Evolutionary conservation across 2,888 invertebrate genomes (phyloP).

Genomic region (Adelphocoris suturalis): DNA sequence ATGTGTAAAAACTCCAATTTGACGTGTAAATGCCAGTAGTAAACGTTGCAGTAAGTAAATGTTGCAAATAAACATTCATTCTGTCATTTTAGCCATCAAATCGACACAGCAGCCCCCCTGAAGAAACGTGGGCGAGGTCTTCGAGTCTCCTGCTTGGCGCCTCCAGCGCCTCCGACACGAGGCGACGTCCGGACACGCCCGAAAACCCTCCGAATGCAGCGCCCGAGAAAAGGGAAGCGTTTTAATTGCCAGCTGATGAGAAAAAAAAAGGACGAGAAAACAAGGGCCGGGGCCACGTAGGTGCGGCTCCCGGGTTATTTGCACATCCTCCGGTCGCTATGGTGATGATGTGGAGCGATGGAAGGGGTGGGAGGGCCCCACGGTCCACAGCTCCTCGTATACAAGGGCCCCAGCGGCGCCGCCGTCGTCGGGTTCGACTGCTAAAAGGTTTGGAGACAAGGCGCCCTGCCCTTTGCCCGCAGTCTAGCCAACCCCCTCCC

Average conservation of each 20-base stretch:
- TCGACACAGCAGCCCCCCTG: too few relatives aligned
- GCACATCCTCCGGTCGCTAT: conserved; percentile 14
- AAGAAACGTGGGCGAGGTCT: too few relatives aligned
- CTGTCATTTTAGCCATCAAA: too few relatives aligned
- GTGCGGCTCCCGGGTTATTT: conserved; percentile 18
- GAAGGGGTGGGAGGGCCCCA: background rate
- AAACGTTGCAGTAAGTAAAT: too few relatives aligned
- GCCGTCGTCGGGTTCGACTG: background rate
- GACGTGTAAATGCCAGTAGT: too few relatives aligned
- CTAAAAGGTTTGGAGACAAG: conserved; percentile 66
- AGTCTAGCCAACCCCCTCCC: conserved; percentile 32
- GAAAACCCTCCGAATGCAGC: background rate
- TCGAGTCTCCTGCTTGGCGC: too few relatives aligned
- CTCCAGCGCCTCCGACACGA: too few relatives aligned
- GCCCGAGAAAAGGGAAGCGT: conserved; percentile 61
- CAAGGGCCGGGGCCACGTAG: conserved; percentile 36
- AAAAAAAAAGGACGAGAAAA: conserved; percentile 46
- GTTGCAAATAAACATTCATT: too few relatives aligned
- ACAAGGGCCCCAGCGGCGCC: conserved; percentile 11
- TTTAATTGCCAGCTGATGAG: conserved; percentile 71
- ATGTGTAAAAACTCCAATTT: too few relatives aligned
- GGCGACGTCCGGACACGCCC: background rate
- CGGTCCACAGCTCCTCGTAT: background rate
- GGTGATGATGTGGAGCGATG: background rate
- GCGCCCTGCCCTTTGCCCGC: conserved; percentile 28